Base-by-base conservation (phyloP, 2,113 vertebrate genomes). In the Phylloscopus whistleri region DNA sequence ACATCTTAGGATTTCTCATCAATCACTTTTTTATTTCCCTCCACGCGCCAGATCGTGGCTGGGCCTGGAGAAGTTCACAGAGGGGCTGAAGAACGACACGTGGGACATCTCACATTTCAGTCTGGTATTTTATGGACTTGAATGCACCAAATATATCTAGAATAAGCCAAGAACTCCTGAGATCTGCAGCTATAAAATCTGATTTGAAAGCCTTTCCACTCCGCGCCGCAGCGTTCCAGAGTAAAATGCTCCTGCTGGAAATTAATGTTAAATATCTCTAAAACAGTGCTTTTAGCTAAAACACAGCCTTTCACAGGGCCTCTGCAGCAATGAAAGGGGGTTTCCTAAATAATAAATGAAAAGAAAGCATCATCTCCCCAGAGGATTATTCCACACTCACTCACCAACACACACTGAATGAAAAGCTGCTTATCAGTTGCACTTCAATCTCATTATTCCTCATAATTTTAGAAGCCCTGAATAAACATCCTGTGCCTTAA, bases 11-110 rank as follows among this genome's bases (percentile, higher is more conserved):
- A 13, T 48, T 28, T 67, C 48, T 64, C 46, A 70, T 51, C 33
- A 4, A 37, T 44, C 37, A 7, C 9, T n/a, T 28, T n/a, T 76
- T 84, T 37, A 69, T 46, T 66, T 46, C 37, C 43, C 75, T 48
- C 46, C n/a, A 3, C 0, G 4, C 9, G 7, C 3, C 20, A 8
- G 15, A 27, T 22, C 51, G 7, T 1, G 60, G 70, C 62, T 49
- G 14, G 46, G 26, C 64, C 70, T 49, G 46, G 3, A 9, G 5
- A 27, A 48, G 58, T 13, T 76, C 5, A 56, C 8, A 19, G 30
- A 52, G 55, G 10, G 52, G n/a, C 37, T 41, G 69, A 59, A n/a
- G 67, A 8, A 33, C 51, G 67, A 30, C 58, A 31, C 12, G 2
- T n/a, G 73, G 26, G 13, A 19, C 28, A 62, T 12, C 43, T 35